Evolutionary conservation across 2,888 invertebrate genomes (phyloP).

Genomic region (Nowickia ferox): DNA sequence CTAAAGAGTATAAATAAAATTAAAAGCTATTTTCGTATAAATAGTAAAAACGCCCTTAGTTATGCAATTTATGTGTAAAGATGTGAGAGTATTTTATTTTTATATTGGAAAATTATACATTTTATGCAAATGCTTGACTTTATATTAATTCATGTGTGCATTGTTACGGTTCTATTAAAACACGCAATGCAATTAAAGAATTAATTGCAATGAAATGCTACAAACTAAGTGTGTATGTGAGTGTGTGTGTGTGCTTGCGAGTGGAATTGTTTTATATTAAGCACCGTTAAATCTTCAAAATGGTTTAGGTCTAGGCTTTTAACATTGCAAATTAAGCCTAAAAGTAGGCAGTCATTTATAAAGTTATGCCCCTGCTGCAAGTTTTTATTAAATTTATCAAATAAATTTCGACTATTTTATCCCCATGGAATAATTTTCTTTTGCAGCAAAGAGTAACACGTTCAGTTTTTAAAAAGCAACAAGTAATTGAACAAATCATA

Average conservation of each 20-base stretch:
- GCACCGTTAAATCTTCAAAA: neutral
- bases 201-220: slow-evolving; percentile 49
- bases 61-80: slow-evolving; percentile 61
- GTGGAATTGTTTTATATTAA: neutral
- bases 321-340: neutral
- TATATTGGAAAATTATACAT: slow-evolving; percentile 29
- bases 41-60: slow-evolving; percentile 56
- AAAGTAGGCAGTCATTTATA: neutral
- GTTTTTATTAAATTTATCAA: neutral
- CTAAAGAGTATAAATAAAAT: slow-evolving; percentile 39
- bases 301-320: neutral
- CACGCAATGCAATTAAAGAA: slow-evolving; percentile 69
- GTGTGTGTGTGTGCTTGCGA: neutral
- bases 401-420: neutral
- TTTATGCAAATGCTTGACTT: slow-evolving; percentile 15
- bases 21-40: slow-evolving; percentile 44
- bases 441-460: too few species aligned
- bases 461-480: too few species aligned
- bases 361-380: neutral
- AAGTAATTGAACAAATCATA: too few species aligned
- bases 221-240: neutral
- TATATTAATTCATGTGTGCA: neutral
- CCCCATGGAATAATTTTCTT: too few species aligned
- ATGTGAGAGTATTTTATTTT: too few species aligned
- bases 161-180: slow-evolving; percentile 57